phyloP scores from a whole-genome alignment of 1,140 invertebrate genomes.

The Polyergus mexicanus region DNA sequence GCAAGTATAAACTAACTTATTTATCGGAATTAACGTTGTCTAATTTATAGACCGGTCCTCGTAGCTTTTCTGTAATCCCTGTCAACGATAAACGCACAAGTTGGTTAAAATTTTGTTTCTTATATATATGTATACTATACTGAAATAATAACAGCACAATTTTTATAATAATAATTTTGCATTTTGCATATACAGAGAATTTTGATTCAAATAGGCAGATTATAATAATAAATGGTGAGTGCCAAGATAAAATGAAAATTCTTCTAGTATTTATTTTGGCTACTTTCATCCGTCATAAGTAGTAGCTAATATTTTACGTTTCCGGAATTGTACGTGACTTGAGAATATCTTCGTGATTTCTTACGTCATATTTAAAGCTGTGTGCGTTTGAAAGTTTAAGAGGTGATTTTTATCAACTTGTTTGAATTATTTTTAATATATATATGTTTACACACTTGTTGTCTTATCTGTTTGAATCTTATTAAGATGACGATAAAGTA shows the following conservation, averaged over 20 bases:
- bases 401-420: not conserved
- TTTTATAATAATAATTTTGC: not conserved
- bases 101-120: not conserved
- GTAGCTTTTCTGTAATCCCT: slow-evolving; percentile 2
- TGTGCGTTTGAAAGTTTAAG: not conserved
- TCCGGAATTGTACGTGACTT: not conserved
- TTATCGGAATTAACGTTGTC: slow-evolving; percentile 43
- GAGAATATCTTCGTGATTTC: slow-evolving; percentile 26
- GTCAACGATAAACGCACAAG: not conserved
- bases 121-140: not conserved
- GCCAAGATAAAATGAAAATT: not conserved
- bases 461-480: not conserved
- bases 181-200: not conserved
- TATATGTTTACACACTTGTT: not conserved
- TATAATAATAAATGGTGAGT: not conserved
- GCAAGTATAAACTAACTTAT: slow-evolving; percentile 38
- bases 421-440: not conserved
- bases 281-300: not conserved
- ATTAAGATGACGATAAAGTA: not conserved
- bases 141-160: not conserved
- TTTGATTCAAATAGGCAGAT: not conserved
- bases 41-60: not conserved
- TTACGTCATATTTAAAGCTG: not conserved
- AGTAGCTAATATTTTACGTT: slow-evolving; percentile 22
- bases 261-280: not conserved